Evolutionary conservation across 1,140 invertebrate genomes (phyloP).

Genomic region (Drosophila subpulchrella): DNA sequence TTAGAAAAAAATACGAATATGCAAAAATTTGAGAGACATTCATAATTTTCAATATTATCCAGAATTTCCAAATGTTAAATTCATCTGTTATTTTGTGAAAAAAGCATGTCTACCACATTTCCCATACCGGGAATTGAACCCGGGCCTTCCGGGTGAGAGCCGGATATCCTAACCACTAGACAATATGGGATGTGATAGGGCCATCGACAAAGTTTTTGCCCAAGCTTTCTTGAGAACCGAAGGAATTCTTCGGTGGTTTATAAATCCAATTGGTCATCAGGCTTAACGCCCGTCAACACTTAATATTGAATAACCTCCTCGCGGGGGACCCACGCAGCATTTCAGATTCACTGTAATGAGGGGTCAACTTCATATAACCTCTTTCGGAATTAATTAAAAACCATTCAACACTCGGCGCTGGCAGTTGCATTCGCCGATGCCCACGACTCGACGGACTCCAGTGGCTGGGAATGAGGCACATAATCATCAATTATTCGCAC

Average conservation of each 20-base stretch:
- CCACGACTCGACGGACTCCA: constrained; percentile 26
- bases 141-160: constrained; percentile 93
- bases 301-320: constrained; percentile 1
- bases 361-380: constrained; percentile 58
- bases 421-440: constrained; percentile 30
- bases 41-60: too few species aligned
- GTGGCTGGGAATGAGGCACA: constrained; percentile 53
- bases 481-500: constrained; percentile 81
- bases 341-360: constrained; percentile 35
- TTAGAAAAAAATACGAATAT: neutral
- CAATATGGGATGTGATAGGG: constrained; percentile 85
- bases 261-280: neutral
- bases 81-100: neutral
- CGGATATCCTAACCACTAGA: constrained; percentile 94
- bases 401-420: constrained; percentile 48
- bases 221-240: neutral
- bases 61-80: too few species aligned
- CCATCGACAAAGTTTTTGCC: constrained; percentile 86
- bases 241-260: neutral
- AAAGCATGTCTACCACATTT: constrained; percentile 71
- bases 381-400: constrained; percentile 70
- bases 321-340: neutral
- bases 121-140: constrained; percentile 93
- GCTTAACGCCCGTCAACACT: neutral
- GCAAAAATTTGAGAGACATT: too few species aligned